Conservation (phyloP, 1,140 invertebrate genomes). For the Apocrypta bakeri region DNA sequence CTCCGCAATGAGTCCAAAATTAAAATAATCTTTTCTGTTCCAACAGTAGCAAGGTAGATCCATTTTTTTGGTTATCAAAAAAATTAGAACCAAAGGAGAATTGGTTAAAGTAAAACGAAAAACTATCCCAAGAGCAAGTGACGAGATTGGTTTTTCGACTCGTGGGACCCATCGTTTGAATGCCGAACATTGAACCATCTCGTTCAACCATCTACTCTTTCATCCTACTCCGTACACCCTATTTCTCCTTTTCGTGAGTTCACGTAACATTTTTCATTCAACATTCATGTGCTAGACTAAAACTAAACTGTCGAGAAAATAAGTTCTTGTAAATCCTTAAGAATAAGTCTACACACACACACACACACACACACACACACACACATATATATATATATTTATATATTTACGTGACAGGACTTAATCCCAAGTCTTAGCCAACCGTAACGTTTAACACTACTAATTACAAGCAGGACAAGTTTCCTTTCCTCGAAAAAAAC, state of each 20-base stretch:
- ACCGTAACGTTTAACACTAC: neutral
- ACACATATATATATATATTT: no score
- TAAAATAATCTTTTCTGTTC: no score
- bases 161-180: neutral
- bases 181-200: slow-evolving; percentile 4
- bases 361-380: no score
- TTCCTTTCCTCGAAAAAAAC: neutral
- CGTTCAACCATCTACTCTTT: neutral
- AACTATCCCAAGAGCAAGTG: neutral
- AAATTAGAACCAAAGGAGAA: neutral
- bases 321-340: neutral
- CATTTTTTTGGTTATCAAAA: neutral
- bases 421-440: neutral
- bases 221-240: neutral
- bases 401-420: no score
- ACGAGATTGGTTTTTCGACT: slow-evolving; percentile 26
- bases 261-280: no score
- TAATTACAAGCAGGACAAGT: neutral
- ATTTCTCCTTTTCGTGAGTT: neutral
- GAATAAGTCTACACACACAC: no score
- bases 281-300: no score
- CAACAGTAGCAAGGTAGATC: no score
- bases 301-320: no score
- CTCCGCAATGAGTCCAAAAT: no score
- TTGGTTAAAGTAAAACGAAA: neutral